Evolutionary conservation across 92 coral and sea anemone species (phyloP).

Genomic region (Paramuricea clavata): DNA sequence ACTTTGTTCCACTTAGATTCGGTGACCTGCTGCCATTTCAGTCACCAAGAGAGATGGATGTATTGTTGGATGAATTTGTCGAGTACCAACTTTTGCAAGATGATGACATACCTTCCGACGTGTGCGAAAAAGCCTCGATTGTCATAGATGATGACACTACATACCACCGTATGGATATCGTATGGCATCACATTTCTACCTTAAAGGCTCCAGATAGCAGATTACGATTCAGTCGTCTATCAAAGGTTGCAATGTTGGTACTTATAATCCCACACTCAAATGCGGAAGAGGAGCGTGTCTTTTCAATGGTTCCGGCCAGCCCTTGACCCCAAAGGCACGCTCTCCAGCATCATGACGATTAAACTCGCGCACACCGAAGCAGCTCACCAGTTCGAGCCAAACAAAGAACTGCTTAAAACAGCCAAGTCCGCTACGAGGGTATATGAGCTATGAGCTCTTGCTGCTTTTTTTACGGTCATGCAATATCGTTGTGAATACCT

Average conservation of each 20-base stretch:
- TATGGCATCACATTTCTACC: constrained; percentile 57
- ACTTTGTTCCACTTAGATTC: constrained; percentile 22
- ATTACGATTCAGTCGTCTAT: constrained; percentile 53
- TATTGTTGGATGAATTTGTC: constrained; percentile 40
- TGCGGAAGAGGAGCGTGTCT: constrained; percentile 70
- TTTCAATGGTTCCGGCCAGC: constrained; percentile 66
- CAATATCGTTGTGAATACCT: too few species aligned
- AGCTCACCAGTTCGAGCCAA: constrained; percentile 5
- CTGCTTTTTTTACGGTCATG: too few species aligned
- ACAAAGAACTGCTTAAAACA: constrained; percentile 23
- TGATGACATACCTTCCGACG: constrained; percentile 56
- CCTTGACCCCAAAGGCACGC: constrained; percentile 56
- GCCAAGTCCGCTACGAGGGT: constrained; percentile 46
- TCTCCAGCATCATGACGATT: constrained; percentile 63
- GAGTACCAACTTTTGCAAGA: constrained; percentile 48
- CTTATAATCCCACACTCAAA: constrained; percentile 63
- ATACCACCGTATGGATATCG: constrained; percentile 58
- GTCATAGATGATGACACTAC: constrained; percentile 53
- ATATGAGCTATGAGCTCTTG: too few species aligned
- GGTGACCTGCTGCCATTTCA: constrained; percentile 49
- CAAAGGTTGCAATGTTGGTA: constrained; percentile 61
- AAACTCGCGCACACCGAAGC: constrained; percentile 26
- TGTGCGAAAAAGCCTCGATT: constrained; percentile 57
- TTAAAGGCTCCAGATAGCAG: constrained; percentile 60
- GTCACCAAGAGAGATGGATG: constrained; percentile 50